These are phyloP conservation scores for Agapornis canus DNA, from an alignment of 2,797 vertebrate genomes.

Conservation along the genomic window DNA sequence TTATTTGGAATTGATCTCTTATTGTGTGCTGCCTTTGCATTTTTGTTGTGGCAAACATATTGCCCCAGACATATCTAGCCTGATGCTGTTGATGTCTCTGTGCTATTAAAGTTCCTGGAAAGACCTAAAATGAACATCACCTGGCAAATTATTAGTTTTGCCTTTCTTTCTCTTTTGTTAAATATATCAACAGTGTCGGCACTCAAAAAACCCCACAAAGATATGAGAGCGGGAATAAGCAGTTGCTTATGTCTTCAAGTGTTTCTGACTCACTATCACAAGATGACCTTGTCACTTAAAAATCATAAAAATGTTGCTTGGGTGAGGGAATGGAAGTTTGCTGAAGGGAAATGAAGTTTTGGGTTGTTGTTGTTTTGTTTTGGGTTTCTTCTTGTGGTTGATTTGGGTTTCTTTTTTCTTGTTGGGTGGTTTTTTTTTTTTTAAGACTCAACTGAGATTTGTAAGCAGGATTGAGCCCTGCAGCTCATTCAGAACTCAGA, in stretches of 20 bases:
- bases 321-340: not conserved
- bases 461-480: conserved; percentile 5
- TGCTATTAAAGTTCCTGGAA: conserved; percentile 22
- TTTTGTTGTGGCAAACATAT: not conserved
- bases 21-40: not conserved
- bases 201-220: not conserved
- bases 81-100: not conserved
- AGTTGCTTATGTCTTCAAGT: conserved; percentile 1
- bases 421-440: not conserved
- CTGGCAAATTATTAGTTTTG: not conserved
- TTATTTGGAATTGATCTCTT: not conserved
- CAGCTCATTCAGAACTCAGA: conserved; percentile 3
- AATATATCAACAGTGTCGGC: not conserved
- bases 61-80: not conserved
- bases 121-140: conserved; percentile 1
- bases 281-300: conserved; percentile 23
- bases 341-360: conserved; percentile 6
- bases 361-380: not conserved
- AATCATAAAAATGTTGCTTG: not conserved
- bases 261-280: not conserved
- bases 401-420: not conserved
- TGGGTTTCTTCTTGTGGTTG: not conserved
- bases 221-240: not conserved
- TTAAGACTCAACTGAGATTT: not conserved
- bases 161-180: not conserved